These are phyloP conservation scores for Toxotes chatareus DNA, from an alignment of 2,113 vertebrate genomes.

Conservation along the genomic window DNA sequence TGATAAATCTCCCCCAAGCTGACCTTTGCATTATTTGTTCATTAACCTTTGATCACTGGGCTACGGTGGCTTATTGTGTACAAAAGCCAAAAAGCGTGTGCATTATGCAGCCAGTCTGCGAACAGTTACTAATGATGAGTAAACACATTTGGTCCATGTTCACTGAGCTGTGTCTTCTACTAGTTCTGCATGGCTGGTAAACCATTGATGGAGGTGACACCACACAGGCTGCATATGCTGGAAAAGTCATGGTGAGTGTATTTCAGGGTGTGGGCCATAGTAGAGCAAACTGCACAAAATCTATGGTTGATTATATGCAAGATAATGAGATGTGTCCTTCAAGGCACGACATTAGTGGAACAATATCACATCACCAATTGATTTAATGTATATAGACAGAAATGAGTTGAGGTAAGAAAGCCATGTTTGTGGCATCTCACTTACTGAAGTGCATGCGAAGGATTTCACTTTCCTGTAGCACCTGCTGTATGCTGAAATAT, in stretches of 20 bases:
- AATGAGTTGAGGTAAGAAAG: neutral
- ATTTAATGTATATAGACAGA: neutral
- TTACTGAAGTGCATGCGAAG: neutral
- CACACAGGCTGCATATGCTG: slow-evolving; percentile 25
- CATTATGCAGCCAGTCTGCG: slow-evolving; percentile 24
- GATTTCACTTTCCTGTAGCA: neutral
- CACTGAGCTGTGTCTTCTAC: slow-evolving; percentile 64
- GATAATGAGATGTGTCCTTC: neutral
- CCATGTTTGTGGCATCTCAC: neutral
- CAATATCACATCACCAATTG: neutral
- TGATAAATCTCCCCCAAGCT: neutral
- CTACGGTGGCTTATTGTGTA: slow-evolving; percentile 30
- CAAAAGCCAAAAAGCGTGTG: slow-evolving; percentile 29
- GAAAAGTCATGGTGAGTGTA: slow-evolving; percentile 39
- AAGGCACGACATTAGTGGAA: slow-evolving; percentile 2
- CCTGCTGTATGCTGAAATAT: neutral
- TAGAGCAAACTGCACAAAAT: slow-evolving; percentile 11
- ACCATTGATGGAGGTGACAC: slow-evolving; percentile 49
- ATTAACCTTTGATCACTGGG: slow-evolving; percentile 55
- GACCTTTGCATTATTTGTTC: slow-evolving; percentile 58
- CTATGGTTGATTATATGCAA: neutral
- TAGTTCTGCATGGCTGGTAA: slow-evolving; percentile 72
- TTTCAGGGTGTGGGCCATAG: slow-evolving; percentile 47
- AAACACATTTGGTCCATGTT: slow-evolving; percentile 64
- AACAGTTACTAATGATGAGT: slow-evolving; percentile 68